These are phyloP conservation scores for Adrianichthys oophorus DNA, from an alignment of 2,797 vertebrate genomes.

Conservation along the genomic window DNA sequence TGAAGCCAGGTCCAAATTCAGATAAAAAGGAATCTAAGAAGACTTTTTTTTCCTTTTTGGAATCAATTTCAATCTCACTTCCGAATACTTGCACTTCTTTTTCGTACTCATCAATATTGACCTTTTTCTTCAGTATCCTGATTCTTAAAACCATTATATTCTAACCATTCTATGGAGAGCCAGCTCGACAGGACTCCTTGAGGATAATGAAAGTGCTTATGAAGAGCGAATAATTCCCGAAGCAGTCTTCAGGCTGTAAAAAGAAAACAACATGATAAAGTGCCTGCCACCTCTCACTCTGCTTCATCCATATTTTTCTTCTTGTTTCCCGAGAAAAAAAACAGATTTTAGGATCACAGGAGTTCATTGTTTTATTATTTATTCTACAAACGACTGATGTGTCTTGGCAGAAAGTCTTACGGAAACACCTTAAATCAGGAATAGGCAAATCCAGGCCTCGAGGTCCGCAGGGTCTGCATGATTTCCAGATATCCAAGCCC, in stretches of 20 bases:
- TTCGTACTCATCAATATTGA: constrained; percentile 8
- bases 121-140: constrained; percentile 19
- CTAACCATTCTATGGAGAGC: constrained; percentile 3
- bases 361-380: constrained; percentile 30
- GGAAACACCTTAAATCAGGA: constrained; percentile 3
- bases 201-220: constrained; percentile 54
- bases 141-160: neutral
- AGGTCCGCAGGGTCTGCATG: too few species aligned
- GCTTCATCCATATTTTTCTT: constrained; percentile 29
- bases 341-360: constrained; percentile 49
- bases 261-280: constrained; percentile 34
- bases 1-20: too few species aligned
- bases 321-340: constrained; percentile 25
- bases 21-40: constrained; percentile 18
- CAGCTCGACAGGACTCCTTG: constrained; percentile 33
- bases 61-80: constrained; percentile 10
- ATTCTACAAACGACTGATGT: constrained; percentile 39
- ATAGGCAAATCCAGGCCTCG: too few species aligned
- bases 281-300: constrained; percentile 8
- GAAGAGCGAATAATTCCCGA: constrained; percentile 31
- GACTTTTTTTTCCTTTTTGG: constrained; percentile 8
- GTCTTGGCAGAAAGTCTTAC: constrained; percentile 9
- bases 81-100: constrained; percentile 4
- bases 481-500: too few species aligned
- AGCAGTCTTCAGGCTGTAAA: constrained; percentile 26